Percentiles rank a stretch among this genome's conserved stretches.
Conservation (phyloP, 2,888 invertebrate species). For the Meteorus cinctellus region DNA sequence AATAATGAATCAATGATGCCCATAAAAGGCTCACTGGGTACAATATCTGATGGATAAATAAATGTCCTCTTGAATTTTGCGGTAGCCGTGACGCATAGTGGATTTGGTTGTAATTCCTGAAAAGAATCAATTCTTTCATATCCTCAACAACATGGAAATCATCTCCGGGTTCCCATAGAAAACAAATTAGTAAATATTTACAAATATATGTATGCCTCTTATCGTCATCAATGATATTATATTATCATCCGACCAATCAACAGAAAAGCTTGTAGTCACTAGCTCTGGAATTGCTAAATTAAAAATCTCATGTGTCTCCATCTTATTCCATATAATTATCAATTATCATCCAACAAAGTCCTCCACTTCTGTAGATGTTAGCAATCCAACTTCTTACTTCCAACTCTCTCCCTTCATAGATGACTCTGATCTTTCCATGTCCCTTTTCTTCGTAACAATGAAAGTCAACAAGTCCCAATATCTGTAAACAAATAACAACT, state of each 20-base stretch:
- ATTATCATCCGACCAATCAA: conserved; percentile 71
- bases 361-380: too few relatives aligned
- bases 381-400: too few relatives aligned
- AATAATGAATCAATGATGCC: conserved; percentile 52
- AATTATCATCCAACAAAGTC: too few relatives aligned
- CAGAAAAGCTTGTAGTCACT: conserved; percentile 60
- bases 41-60: conserved; percentile 59
- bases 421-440: too few relatives aligned
- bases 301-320: conserved; percentile 59
- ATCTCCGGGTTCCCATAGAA: not conserved
- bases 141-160: conserved; percentile 3
- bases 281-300: conserved; percentile 58
- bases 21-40: conserved; percentile 57
- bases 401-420: too few relatives aligned
- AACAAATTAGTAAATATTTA: conserved; percentile 58
- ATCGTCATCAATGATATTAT: conserved; percentile 68
- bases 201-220: conserved; percentile 68
- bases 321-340: conserved; percentile 25
- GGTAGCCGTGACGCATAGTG: conserved; percentile 57
- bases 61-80: conserved; percentile 65
- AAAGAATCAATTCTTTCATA: conserved; percentile 35
- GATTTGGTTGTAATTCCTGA: conserved; percentile 66
- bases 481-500: too few relatives aligned
- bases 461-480: too few relatives aligned
- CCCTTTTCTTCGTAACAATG: too few relatives aligned